Conservation (phyloP, 2,888 invertebrate genomes). For the Synanthedon formicaeformis region DNA sequence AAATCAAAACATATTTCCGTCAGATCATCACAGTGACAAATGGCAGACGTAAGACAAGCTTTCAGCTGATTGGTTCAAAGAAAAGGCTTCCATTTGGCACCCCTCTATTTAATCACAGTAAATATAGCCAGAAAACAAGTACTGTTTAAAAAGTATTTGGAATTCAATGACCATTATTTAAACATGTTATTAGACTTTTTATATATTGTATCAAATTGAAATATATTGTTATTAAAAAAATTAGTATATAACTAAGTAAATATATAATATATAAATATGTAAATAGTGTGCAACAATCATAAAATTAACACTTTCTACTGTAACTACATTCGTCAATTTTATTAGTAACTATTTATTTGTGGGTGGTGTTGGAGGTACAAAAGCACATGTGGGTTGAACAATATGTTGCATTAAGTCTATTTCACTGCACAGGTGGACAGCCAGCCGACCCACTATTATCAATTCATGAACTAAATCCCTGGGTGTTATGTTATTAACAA, state of each 20-base stretch:
- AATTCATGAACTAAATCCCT: no score
- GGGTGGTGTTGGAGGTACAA: constrained; percentile 16
- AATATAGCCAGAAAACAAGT: constrained; percentile 1
- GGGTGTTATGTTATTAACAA: no score
- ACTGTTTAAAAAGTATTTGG: constrained; percentile 1
- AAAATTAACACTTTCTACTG: constrained; percentile 13
- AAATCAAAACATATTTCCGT: not conserved
- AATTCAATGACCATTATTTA: not conserved
- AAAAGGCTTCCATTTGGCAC: constrained; percentile 20
- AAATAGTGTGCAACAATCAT: no score
- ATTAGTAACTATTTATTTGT: constrained; percentile 13
- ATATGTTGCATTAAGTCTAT: constrained; percentile 31
- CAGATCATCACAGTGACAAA: not conserved
- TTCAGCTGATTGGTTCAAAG: constrained; percentile 39
- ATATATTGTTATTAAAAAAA: not conserved
- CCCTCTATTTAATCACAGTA: not conserved
- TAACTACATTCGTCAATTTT: constrained; percentile 12
- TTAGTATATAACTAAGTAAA: no score
- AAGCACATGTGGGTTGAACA: constrained; percentile 39
- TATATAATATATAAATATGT: no score
- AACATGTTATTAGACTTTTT: not conserved
- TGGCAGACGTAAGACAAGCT: constrained; percentile 19
- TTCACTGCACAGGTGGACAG: constrained; percentile 9
- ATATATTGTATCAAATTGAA: not conserved
- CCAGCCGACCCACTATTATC: constrained; percentile 5